Percentiles rank a stretch among this genome's conserved stretches.
Conservation (phyloP, 2,113 vertebrate species). For the Trinectes maculatus region DNA sequence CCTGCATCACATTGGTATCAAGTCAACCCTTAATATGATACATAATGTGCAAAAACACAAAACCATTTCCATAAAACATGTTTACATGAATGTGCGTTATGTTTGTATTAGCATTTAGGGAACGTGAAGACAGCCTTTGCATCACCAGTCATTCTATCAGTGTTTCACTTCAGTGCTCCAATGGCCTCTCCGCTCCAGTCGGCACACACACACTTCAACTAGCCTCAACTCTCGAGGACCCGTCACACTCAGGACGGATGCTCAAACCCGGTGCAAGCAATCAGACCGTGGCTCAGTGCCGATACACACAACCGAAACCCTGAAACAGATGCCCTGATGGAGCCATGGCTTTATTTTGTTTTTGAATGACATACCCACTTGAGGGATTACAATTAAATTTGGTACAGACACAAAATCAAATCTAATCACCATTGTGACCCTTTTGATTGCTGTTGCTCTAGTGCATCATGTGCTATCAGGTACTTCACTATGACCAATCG, state of each 20-base stretch:
- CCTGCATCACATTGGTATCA: too few relatives aligned
- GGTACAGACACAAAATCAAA: background rate
- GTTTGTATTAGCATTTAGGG: background rate
- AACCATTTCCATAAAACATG: too few relatives aligned
- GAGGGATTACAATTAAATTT: background rate
- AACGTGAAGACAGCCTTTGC: conserved; percentile 14
- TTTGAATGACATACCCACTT: background rate
- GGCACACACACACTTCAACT: conserved; percentile 45
- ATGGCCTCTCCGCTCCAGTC: conserved; percentile 16
- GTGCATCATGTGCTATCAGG: background rate
- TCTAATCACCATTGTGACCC: background rate
- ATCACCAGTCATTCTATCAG: conserved; percentile 18
- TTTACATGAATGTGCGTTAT: background rate
- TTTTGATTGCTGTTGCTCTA: background rate
- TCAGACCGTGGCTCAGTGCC: conserved; percentile 41
- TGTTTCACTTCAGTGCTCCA: conserved; percentile 15
- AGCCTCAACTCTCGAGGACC: conserved; percentile 38
- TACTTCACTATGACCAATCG: background rate
- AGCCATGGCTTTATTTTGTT: background rate
- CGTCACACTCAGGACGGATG: conserved; percentile 50
- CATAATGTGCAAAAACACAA: too few relatives aligned
- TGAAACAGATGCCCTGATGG: background rate
- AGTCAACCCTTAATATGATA: too few relatives aligned
- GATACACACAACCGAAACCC: background rate
- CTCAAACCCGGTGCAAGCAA: conserved; percentile 38